Evolutionary conservation across 2,888 invertebrate genomes (phyloP).

Genomic region (Drosophila monieri): DNA sequence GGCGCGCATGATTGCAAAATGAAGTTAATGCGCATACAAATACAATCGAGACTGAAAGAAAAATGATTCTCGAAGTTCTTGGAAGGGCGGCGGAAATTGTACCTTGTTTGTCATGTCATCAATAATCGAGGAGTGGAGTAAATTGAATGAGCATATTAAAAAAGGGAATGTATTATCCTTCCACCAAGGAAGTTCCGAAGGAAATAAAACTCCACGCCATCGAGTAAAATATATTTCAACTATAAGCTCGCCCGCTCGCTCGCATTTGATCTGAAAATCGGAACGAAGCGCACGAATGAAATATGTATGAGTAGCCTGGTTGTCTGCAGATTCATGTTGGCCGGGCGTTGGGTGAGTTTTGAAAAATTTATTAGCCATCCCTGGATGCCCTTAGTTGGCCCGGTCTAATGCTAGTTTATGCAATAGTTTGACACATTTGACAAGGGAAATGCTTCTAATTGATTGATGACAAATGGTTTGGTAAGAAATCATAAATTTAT

Average conservation of each 20-base stretch:
- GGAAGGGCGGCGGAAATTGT: constrained; percentile 60
- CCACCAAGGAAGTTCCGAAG: constrained; percentile 63
- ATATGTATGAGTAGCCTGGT: constrained; percentile 64
- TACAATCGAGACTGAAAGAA: constrained; percentile 53
- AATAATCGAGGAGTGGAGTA: constrained; percentile 64
- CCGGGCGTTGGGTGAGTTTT: constrained; percentile 32
- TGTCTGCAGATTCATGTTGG: constrained; percentile 66
- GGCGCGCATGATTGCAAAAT: constrained; percentile 76
- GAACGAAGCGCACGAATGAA: constrained; percentile 60
- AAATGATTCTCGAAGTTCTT: constrained; percentile 66
- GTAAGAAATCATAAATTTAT: constrained; percentile 25
- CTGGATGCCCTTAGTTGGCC: constrained; percentile 28
- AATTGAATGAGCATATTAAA: constrained; percentile 77
- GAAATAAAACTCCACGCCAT: constrained; percentile 57
- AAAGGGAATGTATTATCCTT: constrained; percentile 44
- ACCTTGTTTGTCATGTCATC: constrained; percentile 80
- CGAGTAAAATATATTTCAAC: constrained; percentile 49
- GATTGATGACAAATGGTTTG: constrained; percentile 44
- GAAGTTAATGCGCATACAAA: constrained; percentile 74
- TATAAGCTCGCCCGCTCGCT: constrained; percentile 22
- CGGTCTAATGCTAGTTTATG: constrained; percentile 42
- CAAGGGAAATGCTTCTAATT: constrained; percentile 39
- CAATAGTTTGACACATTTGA: constrained; percentile 46
- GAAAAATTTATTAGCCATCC: constrained; percentile 61
- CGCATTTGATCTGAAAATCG: constrained; percentile 32